phyloP scores from a whole-genome alignment of 2,113 vertebrate species.

The Charadrius vociferus region DNA sequence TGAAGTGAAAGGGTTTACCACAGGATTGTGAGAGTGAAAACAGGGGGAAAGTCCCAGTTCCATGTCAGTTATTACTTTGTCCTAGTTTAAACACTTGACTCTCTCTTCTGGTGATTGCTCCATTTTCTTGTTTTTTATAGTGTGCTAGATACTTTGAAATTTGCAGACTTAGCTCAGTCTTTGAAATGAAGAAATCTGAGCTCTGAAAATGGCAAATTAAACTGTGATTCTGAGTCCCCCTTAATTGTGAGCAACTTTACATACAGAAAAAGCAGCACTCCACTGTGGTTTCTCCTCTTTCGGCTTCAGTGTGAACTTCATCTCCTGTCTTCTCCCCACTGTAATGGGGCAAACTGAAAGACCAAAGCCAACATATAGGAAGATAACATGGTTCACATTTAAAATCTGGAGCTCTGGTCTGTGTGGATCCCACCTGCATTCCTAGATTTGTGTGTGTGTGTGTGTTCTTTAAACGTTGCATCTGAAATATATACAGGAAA shows the following conservation, averaged over 20 bases:
- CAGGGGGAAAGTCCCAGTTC: constrained; percentile 40
- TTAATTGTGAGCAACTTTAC: neutral
- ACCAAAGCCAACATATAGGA: neutral
- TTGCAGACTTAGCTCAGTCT: constrained; percentile 5
- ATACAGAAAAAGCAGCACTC: neutral
- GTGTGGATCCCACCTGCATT: neutral
- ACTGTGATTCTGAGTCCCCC: neutral
- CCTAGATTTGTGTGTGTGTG: neutral
- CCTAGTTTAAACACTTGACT: constrained; percentile 41
- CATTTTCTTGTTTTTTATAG: constrained; percentile 12
- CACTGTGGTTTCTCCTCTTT: neutral
- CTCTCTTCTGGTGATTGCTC: neutral
- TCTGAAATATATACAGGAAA: constrained; percentile 43
- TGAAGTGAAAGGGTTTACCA: constrained; percentile 42
- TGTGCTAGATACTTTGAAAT: constrained; percentile 27
- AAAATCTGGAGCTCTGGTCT: neutral
- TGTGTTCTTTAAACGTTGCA: neutral
- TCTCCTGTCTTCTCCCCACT: neutral
- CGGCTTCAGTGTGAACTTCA: neutral
- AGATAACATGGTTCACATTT: neutral
- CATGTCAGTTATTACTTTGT: constrained; percentile 65
- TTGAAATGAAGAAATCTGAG: constrained; percentile 30
- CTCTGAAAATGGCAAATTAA: constrained; percentile 30
- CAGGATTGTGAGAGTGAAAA: constrained; percentile 46
- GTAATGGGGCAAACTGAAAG: neutral